Evolutionary conservation across 2,888 invertebrate species (phyloP).

Genomic region (Diogma glabrata): DNA sequence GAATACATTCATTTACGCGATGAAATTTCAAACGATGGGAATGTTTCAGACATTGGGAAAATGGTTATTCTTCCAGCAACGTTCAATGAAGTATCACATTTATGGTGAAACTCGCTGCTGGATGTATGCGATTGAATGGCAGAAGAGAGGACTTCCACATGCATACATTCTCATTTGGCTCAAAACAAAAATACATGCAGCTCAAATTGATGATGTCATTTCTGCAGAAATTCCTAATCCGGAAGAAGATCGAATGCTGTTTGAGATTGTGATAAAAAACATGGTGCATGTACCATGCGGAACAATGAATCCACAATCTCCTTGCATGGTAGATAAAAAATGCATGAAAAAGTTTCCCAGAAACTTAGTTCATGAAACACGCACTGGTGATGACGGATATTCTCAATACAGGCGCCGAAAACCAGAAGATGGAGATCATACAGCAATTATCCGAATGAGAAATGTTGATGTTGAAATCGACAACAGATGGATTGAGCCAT

Average conservation of each 20-base stretch:
- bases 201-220: no score
- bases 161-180: background rate
- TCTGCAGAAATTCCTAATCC: no score
- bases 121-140: constrained; percentile 24
- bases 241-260: no score
- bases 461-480: constrained; percentile 17
- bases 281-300: background rate
- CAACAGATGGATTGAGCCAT: constrained; percentile 28
- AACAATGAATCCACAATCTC: no score
- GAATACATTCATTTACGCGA: no score
- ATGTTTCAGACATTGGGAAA: no score
- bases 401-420: constrained; percentile 25
- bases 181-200: background rate
- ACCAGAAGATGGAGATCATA: constrained; percentile 10
- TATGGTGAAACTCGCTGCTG: constrained; percentile 20
- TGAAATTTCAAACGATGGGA: no score
- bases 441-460: constrained; percentile 11
- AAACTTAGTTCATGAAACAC: constrained; percentile 22
- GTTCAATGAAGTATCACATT: constrained; percentile 14
- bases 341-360: constrained; percentile 29
- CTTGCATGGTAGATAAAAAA: constrained; percentile 27
- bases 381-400: constrained; percentile 28
- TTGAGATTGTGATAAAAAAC: no score
- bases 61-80: constrained; percentile 15
- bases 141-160: constrained; percentile 28